phyloP scores from a whole-genome alignment of 2,113 vertebrate genomes.

The Sminthopsis crassicaudata region DNA sequence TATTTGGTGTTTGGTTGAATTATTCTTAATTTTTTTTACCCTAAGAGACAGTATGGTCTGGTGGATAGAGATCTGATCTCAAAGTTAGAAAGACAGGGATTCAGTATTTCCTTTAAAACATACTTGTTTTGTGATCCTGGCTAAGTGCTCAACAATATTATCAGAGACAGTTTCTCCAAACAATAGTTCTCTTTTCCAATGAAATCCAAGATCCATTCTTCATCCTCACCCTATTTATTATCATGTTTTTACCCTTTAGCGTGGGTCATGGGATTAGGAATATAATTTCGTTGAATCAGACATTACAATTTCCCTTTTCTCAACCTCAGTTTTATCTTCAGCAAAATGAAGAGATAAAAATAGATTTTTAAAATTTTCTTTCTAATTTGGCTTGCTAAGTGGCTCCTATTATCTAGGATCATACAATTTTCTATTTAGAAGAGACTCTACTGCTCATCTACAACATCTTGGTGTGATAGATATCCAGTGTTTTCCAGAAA shows the following conservation, averaged over 20 bases:
- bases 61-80: not conserved
- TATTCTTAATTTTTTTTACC: not conserved
- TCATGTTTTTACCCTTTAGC: constrained; percentile 22
- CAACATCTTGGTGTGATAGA: not conserved
- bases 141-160: not conserved
- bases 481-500: not conserved
- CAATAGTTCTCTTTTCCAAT: not conserved
- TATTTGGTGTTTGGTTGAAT: not conserved
- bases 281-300: constrained; percentile 5
- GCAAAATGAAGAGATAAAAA: constrained; percentile 7
- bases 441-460: not conserved
- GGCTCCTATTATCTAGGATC: not conserved
- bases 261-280: constrained; percentile 19
- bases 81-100: not conserved
- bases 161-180: not conserved
- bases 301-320: constrained; percentile 23
- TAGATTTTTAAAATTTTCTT: constrained; percentile 8
- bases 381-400: not conserved
- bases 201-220: not conserved
- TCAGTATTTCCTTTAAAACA: not conserved
- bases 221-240: constrained; percentile 6
- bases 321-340: constrained; percentile 40
- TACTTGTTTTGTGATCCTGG: not conserved
- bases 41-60: too few relatives aligned
- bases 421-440: not conserved